These are phyloP conservation scores for Dromius quadrimaculatus DNA, from an alignment of 2,888 invertebrate species.

Conservation along the genomic window DNA sequence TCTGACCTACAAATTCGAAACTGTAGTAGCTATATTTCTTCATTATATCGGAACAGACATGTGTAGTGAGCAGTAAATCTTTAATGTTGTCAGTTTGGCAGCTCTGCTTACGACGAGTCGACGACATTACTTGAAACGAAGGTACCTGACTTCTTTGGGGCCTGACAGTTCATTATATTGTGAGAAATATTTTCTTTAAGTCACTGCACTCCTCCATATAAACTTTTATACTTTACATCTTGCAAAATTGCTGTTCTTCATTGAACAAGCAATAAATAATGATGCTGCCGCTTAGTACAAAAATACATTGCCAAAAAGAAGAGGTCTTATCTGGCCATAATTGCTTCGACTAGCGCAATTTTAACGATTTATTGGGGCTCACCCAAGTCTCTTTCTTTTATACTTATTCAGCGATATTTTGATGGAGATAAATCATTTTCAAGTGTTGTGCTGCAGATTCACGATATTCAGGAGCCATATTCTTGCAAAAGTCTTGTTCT, in stretches of 20 bases:
- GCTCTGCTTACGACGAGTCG: slow-evolving; percentile 31
- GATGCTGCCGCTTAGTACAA: too few species aligned
- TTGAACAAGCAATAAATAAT: slow-evolving; percentile 32
- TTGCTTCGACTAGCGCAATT: slow-evolving; percentile 31
- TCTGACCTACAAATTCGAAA: slow-evolving; percentile 32
- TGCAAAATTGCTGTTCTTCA: slow-evolving; percentile 12
- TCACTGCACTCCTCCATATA: too few species aligned
- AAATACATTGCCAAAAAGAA: too few species aligned
- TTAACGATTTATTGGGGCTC: slow-evolving; percentile 31
- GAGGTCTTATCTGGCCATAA: slow-evolving; percentile 28
- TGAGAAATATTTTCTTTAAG: slow-evolving; percentile 19
- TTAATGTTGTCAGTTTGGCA: slow-evolving; percentile 44
- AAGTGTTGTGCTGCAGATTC: too few species aligned
- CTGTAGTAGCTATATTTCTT: slow-evolving; percentile 44
- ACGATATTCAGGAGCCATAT: too few species aligned
- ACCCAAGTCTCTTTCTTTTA: slow-evolving; percentile 5
- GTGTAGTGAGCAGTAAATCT: slow-evolving; percentile 41
- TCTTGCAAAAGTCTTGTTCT: too few species aligned
- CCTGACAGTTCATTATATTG: slow-evolving; percentile 24
- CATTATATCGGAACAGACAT: slow-evolving; percentile 42
- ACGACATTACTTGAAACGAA: slow-evolving; percentile 32
- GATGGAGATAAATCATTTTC: too few species aligned
- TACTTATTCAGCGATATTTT: slow-evolving; percentile 31
- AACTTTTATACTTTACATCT: too few species aligned
- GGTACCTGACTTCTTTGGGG: slow-evolving; percentile 11